Base-by-base conservation (phyloP, 2,888 invertebrate species). In the Leptinotarsa peninsularis region DNA sequence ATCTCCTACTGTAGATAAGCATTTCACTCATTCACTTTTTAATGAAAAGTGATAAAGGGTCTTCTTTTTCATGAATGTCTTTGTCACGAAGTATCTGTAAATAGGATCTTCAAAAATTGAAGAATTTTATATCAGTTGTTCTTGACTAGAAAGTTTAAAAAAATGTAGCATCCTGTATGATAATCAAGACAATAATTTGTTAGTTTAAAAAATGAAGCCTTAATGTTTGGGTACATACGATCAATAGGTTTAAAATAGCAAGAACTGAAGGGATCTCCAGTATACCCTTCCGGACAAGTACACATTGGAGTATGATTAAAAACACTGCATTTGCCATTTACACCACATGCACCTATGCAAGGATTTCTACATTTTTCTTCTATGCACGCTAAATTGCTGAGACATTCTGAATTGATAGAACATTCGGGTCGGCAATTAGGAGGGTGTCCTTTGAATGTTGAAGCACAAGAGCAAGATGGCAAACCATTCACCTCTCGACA, bases 281-380 rank as follows among this genome's bases (percentile, higher is more conserved):
- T 93, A 83, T 92, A 94, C 78, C 93, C 94, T 85, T 92, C 91
- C 81, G 90, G 90, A 86, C 95, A 95, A 81, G 92, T 92, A 84
- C 95, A 96, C 78, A 93, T 90, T 72, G 95, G 94, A 80, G 92
- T 92, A 86, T 96, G 95, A 85, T 93, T 94, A 80, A 93, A 90
- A 58, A 94, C 94, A 80, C 91, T 91, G 86, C 96, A 96, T 77
- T 92, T 89, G 21, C 95, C 93, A 84, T 93, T 91, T 72, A 91
- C 86, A 67, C 95, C 95, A 86, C 95, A 95, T 66, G 93, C 92
- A 56, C 94, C 94, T 70, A 91, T 90, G 84, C 95, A 96, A 68
- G 95, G 95, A 85, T 95, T 93, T 67, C 90, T 89, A 86, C 95
- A 95, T 87, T 93, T 93, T 83, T 93, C 92, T 86, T 93, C 92